These are phyloP conservation scores for Ennomos erosarius DNA, from an alignment of 2,888 invertebrate genomes.

Conservation along the genomic window DNA sequence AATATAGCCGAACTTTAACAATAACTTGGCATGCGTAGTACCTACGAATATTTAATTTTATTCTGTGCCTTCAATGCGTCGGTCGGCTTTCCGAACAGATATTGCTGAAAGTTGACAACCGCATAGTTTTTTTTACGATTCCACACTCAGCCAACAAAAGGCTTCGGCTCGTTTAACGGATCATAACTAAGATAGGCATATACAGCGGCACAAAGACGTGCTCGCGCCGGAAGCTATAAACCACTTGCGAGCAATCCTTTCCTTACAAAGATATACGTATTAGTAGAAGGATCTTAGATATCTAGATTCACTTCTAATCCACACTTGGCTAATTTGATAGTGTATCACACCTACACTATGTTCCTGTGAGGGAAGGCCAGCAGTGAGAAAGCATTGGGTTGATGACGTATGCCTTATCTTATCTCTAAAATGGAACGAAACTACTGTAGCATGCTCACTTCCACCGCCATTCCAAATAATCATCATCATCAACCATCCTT, in stretches of 20 bases:
- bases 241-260: constrained; percentile 6
- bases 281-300: background rate
- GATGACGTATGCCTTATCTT: too few species aligned
- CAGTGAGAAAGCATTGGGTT: too few species aligned
- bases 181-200: constrained; percentile 28
- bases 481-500: too few species aligned
- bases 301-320: background rate
- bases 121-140: constrained; percentile 24
- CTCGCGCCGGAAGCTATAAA: constrained; percentile 7
- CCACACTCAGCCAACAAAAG: constrained; percentile 23
- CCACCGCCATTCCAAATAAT: too few species aligned
- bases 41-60: too few species aligned
- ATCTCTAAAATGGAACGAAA: too few species aligned
- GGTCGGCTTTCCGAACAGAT: background rate
- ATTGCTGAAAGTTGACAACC: constrained; percentile 10
- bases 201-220: constrained; percentile 15
- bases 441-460: too few species aligned
- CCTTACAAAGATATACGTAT: constrained; percentile 2
- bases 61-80: background rate
- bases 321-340: background rate
- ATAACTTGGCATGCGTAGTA: too few species aligned
- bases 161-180: constrained; percentile 25
- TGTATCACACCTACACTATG: too few species aligned
- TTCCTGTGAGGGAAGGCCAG: too few species aligned
- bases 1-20: too few species aligned